These are phyloP conservation scores for Pogonomyrmex barbatus DNA, from an alignment of 1,140 invertebrate species.

Conservation along the genomic window DNA sequence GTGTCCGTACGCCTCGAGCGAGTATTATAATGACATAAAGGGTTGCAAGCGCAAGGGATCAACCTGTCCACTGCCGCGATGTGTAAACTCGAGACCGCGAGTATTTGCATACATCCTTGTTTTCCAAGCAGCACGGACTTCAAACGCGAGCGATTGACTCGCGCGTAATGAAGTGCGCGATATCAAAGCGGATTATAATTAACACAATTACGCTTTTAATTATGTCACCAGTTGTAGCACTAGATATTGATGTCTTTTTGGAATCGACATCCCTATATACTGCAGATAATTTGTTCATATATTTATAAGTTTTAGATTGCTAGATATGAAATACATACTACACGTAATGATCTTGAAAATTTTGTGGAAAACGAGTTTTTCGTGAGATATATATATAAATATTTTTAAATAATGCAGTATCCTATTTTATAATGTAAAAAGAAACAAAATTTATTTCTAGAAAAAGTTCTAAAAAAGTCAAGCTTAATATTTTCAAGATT, in stretches of 20 bases:
- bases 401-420: too few species aligned
- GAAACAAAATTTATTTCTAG: background rate
- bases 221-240: background rate
- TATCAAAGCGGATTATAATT: background rate
- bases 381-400: background rate
- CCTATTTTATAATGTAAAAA: background rate
- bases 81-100: slow-evolving; percentile 2
- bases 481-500: background rate
- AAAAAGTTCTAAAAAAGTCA: background rate
- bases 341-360: too few species aligned
- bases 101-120: slow-evolving; percentile 46
- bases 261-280: background rate
- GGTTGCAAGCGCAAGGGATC: slow-evolving; percentile 19
- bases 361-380: too few species aligned
- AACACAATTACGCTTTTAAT: background rate
- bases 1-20: background rate
- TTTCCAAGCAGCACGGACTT: background rate
- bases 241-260: background rate
- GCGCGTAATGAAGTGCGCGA: background rate
- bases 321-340: background rate
- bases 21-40: slow-evolving; percentile 55
- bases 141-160: background rate
- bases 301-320: background rate
- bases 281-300: background rate
- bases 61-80: slow-evolving; percentile 10